Percentiles rank a stretch among this genome's conserved stretches.
These are phyloP conservation scores for Chymomyza amoena DNA, from an alignment of 2,888 invertebrate species.

Conservation along the genomic window DNA sequence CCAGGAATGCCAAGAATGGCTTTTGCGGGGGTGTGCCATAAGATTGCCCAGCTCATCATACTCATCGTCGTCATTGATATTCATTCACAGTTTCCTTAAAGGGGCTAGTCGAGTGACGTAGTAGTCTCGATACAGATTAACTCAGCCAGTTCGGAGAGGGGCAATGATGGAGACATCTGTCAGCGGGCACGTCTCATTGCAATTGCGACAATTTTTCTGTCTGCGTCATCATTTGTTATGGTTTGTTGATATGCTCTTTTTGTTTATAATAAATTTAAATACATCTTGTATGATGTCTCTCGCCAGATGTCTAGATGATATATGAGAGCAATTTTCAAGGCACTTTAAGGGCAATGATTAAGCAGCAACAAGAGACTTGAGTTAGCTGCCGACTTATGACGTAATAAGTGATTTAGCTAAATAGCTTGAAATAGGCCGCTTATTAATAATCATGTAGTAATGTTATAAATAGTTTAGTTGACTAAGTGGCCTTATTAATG, in stretches of 20 bases:
- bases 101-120: not conserved
- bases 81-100: conserved; percentile 53
- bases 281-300: not conserved
- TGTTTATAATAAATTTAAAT: conserved; percentile 1
- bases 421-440: not conserved
- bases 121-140: too few relatives aligned
- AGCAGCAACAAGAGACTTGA: not conserved
- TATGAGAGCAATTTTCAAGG: not conserved
- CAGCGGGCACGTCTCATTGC: conserved; percentile 19
- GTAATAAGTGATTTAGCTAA: not conserved
- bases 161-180: not conserved
- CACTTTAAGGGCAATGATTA: not conserved
- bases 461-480: not conserved
- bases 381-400: not conserved
- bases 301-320: not conserved
- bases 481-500: not conserved
- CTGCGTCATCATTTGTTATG: conserved; percentile 62
- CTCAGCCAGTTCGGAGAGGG: not conserved
- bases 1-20: conserved; percentile 46
- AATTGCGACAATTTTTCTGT: conserved; percentile 60
- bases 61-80: conserved; percentile 45
- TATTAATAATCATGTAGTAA: not conserved
- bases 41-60: conserved; percentile 18
- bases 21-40: conserved; percentile 55
- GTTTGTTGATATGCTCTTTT: conserved; percentile 22